Evolutionary conservation across 2,797 vertebrate species (phyloP).

Genomic region (Morus bassanus): DNA sequence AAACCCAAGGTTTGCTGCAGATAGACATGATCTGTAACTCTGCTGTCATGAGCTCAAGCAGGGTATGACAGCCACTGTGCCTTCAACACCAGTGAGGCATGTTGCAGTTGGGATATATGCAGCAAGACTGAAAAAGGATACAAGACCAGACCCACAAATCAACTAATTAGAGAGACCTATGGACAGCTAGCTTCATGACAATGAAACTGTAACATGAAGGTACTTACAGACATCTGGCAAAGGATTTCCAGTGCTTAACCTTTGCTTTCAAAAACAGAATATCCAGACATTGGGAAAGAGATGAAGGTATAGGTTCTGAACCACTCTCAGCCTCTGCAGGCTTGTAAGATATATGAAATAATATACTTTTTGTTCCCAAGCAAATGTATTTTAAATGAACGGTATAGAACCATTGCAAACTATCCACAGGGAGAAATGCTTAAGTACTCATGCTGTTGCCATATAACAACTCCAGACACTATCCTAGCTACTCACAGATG

Average conservation of each 20-base stretch:
- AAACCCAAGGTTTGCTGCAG: background rate
- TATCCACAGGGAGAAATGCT: background rate
- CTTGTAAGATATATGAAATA: conserved; percentile 40
- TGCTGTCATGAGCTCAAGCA: background rate
- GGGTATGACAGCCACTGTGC: background rate
- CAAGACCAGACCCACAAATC: background rate
- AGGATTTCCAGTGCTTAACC: conserved; percentile 19
- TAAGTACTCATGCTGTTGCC: background rate
- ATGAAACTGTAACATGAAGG: background rate
- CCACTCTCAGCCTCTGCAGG: conserved; percentile 7
- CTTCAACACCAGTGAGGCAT: background rate
- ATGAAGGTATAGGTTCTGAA: conserved; percentile 25
- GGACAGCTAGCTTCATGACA: background rate
- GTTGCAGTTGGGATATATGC: background rate
- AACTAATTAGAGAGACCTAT: background rate
- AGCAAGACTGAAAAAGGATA: background rate
- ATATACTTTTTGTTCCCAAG: conserved; percentile 7
- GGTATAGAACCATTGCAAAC: background rate
- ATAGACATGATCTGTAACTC: background rate
- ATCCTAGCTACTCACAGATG: background rate
- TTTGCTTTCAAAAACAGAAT: conserved; percentile 30
- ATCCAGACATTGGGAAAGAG: conserved; percentile 22
- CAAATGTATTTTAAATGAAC: conserved; percentile 29
- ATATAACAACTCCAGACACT: background rate
- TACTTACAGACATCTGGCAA: background rate